These are phyloP conservation scores for Meloidogyne chitwoodi DNA, from an alignment of 1,140 invertebrate genomes.

Conservation along the genomic window DNA sequence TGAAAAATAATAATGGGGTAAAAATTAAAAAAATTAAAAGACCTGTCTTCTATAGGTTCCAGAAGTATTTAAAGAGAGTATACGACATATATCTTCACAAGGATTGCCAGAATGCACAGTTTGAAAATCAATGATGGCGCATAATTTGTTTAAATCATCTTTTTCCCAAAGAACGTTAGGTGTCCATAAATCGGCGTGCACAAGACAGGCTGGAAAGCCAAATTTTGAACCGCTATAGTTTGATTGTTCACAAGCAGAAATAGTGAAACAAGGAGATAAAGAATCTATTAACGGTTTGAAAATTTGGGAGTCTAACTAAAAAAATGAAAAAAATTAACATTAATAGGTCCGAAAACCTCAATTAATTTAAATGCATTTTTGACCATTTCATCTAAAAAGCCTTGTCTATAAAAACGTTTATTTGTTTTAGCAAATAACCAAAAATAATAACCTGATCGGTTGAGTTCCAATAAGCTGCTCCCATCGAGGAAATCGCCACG, in stretches of 20 bases:
- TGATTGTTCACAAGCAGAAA: background rate
- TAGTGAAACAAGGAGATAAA: background rate
- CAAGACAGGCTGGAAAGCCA: slow-evolving; percentile 33
- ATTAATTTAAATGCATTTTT: background rate
- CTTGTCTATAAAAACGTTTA: background rate
- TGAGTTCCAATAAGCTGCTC: background rate
- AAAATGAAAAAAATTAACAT: background rate
- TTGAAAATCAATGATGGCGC: slow-evolving; percentile 48
- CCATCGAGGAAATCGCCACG: slow-evolving; percentile 38
- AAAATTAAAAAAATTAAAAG: too few relatives aligned
- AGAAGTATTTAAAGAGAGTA: slow-evolving; percentile 37
- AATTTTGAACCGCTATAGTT: slow-evolving; percentile 6
- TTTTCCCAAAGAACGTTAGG: slow-evolving; percentile 40
- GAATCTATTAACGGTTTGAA: background rate
- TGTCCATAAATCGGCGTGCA: slow-evolving; percentile 45
- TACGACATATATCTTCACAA: slow-evolving; percentile 33
- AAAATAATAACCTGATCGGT: background rate
- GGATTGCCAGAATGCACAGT: slow-evolving; percentile 40
- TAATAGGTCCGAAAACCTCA: background rate
- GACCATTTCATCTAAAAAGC: background rate
- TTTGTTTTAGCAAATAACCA: background rate
- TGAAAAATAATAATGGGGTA: background rate
- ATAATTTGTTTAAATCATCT: slow-evolving; percentile 11
- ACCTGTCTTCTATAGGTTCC: slow-evolving; percentile 29
- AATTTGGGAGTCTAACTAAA: background rate